Base-by-base conservation (phyloP, 1,140 invertebrate genomes). In the Scaptomyza pallida region DNA sequence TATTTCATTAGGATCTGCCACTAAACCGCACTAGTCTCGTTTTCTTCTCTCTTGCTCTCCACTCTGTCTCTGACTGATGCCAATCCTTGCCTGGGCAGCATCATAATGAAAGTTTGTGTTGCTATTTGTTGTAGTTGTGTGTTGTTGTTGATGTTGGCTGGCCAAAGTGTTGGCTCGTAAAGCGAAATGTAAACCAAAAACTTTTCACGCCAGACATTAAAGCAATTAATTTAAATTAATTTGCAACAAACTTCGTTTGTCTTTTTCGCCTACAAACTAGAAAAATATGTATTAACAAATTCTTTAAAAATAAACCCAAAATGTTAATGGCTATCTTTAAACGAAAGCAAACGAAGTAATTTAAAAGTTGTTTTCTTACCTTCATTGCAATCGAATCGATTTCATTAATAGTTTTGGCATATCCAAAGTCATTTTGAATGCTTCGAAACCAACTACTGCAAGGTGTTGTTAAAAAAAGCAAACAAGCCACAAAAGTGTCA, bases 211-310 rank as follows among this genome's bases (percentile, higher is more conserved):
- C 77, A 74, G 61, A 61, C 61, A 47, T 57, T 75, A 75, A 88
- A 86, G 81, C 82, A 86, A 86, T 88, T 85, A 85, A 78, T 67
- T 54, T 44, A 72, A 86, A 86, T 86, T 85, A 86, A 86, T 85
- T 85, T 77, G 75, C 70, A 81, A 81, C 77, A 57, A 75, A 86
- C 69, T 86, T 73, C 45, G 26, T 17, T 3, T 12, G 26, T 41
- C 41, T 13, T 23, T 35, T 35, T n/a, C 1, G 0, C 5, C 6
- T 5, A 8, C n/a, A n/a, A n/a, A n/a, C n/a, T n/a, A n/a, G n/a
- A n/a, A n/a, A n/a, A n/a, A n/a, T n/a, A n/a, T n/a, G n/a, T n/a
- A n/a, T n/a, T n/a, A n/a, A n/a, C n/a, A n/a, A n/a, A n/a, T n/a
- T n/a, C n/a, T n/a, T n/a, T n/a, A n/a, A n/a, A n/a, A n/a, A n/a